These are phyloP conservation scores for Petrocephalus sullivani DNA, from an alignment of 2,797 vertebrate species.

Conservation along the genomic window DNA sequence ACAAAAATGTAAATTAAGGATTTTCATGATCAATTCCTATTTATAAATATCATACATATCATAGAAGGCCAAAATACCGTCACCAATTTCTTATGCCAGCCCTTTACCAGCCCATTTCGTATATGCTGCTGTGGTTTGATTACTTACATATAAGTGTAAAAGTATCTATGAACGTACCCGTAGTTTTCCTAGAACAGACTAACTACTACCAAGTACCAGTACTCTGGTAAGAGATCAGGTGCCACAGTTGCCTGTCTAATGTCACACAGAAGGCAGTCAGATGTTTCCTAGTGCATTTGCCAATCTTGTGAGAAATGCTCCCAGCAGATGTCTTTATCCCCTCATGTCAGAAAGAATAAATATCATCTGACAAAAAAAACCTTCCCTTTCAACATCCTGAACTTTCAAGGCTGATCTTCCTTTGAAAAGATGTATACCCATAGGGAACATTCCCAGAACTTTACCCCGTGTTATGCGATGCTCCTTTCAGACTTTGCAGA, in stretches of 20 bases:
- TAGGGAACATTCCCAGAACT: background rate
- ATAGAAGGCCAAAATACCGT: background rate
- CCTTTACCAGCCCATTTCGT: background rate
- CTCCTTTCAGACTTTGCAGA: background rate
- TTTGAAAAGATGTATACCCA: background rate
- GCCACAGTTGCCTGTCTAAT: conserved; percentile 32
- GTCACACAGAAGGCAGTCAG: conserved; percentile 38
- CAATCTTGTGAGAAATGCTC: conserved; percentile 32
- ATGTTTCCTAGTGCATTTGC: conserved; percentile 41
- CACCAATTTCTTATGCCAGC: background rate
- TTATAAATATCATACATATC: background rate
- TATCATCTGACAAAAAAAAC: background rate
- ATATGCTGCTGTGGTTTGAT: background rate
- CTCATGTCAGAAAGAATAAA: background rate
- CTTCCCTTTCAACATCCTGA: conserved; percentile 5
- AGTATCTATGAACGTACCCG: background rate
- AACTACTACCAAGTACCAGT: conserved; percentile 31
- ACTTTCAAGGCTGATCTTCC: background rate
- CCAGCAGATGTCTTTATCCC: conserved; percentile 35
- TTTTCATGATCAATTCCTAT: background rate
- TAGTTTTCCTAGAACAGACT: conserved; percentile 15
- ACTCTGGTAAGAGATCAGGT: conserved; percentile 31
- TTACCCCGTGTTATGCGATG: background rate
- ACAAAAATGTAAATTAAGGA: background rate
- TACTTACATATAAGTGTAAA: background rate